Evolutionary conservation across 2,888 invertebrate species (phyloP).

Genomic region (Germaria angustata): DNA sequence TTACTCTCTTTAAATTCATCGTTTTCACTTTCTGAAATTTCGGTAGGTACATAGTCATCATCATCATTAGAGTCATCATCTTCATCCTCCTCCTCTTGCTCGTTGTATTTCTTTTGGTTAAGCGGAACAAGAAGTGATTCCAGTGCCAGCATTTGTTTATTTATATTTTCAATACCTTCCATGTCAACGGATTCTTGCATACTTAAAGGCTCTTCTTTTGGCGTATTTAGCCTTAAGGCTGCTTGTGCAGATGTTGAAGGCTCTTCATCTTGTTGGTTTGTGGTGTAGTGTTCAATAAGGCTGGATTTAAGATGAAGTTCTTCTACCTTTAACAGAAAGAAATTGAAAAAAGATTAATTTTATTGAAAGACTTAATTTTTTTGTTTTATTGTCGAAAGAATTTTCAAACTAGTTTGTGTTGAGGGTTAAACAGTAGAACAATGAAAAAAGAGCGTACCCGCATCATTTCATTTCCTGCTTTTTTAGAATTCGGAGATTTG

Average conservation of each 20-base stretch:
- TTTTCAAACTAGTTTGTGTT: too few relatives aligned
- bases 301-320: conserved; percentile 58
- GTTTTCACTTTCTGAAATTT: conserved; percentile 14
- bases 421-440: too few relatives aligned
- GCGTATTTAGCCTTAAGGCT: background rate
- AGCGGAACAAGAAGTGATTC: conserved; percentile 56
- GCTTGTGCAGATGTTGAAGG: conserved; percentile 55
- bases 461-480: too few relatives aligned
- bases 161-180: conserved; percentile 54
- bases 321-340: conserved; percentile 39
- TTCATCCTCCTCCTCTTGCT: conserved; percentile 59
- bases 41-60: background rate
- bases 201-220: background rate
- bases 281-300: conserved; percentile 34
- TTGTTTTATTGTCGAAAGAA: too few relatives aligned
- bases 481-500: too few relatives aligned
- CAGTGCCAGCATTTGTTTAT: conserved; percentile 51
- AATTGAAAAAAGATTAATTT: too few relatives aligned
- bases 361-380: too few relatives aligned
- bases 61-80: conserved; percentile 19
- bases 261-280: conserved; percentile 4
- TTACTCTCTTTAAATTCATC: background rate
- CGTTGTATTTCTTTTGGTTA: background rate
- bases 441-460: too few relatives aligned
- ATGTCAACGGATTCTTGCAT: background rate